A percentile compares a stretch with the other conserved stretches of the same genome.
phyloP scores from a whole-genome alignment of 2,113 vertebrate genomes.

The Potamarius usumacintae region DNA sequence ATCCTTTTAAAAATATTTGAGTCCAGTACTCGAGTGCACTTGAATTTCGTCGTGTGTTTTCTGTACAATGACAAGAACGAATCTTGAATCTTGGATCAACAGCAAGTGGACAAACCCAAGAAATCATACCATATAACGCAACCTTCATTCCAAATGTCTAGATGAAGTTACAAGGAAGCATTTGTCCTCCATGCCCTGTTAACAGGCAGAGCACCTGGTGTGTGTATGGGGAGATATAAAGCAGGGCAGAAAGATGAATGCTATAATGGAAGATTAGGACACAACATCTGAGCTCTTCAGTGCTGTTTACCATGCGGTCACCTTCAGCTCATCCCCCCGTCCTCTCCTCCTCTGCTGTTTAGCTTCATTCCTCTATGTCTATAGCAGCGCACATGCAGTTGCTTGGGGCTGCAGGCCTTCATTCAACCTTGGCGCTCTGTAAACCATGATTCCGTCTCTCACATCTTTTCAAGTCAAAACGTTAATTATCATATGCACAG shows the following conservation, averaged over 20 bases:
- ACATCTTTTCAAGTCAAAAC: neutral
- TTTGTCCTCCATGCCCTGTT: neutral
- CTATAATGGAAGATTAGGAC: constrained; percentile 43
- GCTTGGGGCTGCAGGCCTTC: neutral
- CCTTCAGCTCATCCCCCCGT: constrained; percentile 21
- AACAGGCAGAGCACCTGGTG: constrained; percentile 26
- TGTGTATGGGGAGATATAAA: neutral
- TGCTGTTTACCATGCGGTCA: constrained; percentile 36
- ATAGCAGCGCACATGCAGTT: constrained; percentile 17
- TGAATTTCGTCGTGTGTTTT: too few species aligned
- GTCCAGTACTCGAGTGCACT: too few species aligned
- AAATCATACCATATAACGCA: constrained; percentile 24
- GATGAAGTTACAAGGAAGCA: constrained; percentile 23
- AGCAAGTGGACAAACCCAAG: neutral
- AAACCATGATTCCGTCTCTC: neutral
- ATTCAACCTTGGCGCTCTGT: neutral
- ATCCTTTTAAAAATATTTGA: too few species aligned
- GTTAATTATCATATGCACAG: too few species aligned
- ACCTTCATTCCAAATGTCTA: constrained; percentile 17
- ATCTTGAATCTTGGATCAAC: neutral
- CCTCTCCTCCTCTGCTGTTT: neutral
- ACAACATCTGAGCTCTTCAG: constrained; percentile 43
- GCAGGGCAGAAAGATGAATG: constrained; percentile 28
- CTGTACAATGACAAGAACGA: too few species aligned
- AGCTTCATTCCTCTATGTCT: neutral